These are phyloP conservation scores for Lynx canadensis DNA, from an alignment of 2,113 vertebrate genomes.

Conservation along the genomic window DNA sequence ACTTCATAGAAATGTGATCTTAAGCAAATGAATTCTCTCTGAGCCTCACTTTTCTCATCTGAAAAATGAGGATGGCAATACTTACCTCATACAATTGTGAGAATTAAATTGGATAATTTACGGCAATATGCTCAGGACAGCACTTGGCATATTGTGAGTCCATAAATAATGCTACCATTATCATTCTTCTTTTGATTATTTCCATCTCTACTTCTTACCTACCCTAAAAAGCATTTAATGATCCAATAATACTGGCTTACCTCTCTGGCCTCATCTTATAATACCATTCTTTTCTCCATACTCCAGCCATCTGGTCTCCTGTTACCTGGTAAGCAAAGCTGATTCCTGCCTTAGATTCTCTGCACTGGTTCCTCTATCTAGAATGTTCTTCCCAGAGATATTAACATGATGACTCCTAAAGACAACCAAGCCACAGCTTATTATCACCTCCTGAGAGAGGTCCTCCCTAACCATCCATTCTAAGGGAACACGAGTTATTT, in stretches of 20 bases:
- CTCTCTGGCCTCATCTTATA: not conserved
- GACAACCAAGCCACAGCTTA: not conserved
- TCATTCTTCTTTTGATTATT: not conserved
- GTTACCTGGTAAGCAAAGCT: not conserved
- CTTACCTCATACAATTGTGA: not conserved
- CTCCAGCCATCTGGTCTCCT: not conserved
- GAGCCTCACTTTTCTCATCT: not conserved
- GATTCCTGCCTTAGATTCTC: not conserved
- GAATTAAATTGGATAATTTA: not conserved
- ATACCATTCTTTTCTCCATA: not conserved
- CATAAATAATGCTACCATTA: not conserved
- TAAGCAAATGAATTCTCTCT: not conserved
- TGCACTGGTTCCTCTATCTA: not conserved
- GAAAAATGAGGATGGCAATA: not conserved
- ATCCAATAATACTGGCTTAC: not conserved
- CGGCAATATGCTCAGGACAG: not conserved
- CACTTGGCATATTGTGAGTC: not conserved
- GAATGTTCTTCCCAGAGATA: not conserved
- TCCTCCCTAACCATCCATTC: not conserved
- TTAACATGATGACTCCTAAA: not conserved
- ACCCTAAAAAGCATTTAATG: not conserved
- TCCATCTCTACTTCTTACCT: not conserved
- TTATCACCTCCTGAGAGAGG: not conserved
- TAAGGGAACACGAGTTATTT: not conserved
- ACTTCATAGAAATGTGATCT: not conserved